phyloP scores from a whole-genome alignment of 2,797 vertebrate species.

The Lycodopsis pacificus region DNA sequence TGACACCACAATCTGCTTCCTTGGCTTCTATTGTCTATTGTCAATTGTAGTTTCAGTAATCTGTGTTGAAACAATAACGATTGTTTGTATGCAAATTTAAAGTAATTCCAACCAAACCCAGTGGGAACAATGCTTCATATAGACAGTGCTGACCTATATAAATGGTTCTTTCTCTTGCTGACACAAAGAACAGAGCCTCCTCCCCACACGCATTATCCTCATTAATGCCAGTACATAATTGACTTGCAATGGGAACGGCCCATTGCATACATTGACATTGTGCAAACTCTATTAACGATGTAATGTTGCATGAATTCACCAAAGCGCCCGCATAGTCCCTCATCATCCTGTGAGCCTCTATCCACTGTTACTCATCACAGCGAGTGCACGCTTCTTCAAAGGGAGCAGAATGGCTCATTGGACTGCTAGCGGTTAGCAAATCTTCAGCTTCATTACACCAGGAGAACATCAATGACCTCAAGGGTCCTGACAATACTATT shows the following conservation, averaged over 20 bases:
- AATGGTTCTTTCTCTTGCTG: conserved; percentile 31
- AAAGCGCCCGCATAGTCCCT: conserved; percentile 20
- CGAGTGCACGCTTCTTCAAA: conserved; percentile 38
- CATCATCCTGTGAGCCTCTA: conserved; percentile 20
- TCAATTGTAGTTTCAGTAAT: conserved; percentile 43
- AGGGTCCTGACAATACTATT: conserved; percentile 16
- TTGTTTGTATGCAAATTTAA: conserved; percentile 76
- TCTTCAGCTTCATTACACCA: conserved; percentile 44
- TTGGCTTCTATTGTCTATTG: conserved; percentile 49
- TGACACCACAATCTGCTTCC: conserved; percentile 18
- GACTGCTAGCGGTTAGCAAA: conserved; percentile 36
- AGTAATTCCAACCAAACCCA: conserved; percentile 56
- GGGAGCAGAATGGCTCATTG: conserved; percentile 45
- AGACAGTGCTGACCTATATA: conserved; percentile 66
- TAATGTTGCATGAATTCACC: conserved; percentile 65
- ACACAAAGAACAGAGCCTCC: conserved; percentile 43
- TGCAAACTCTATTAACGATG: conserved; percentile 64
- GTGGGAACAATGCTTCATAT: conserved; percentile 54
- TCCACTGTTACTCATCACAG: conserved; percentile 11
- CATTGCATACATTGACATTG: conserved; percentile 62
- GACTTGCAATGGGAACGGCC: conserved; percentile 46
- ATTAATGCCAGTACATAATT: conserved; percentile 61
- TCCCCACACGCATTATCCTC: conserved; percentile 41
- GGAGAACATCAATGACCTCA: conserved; percentile 34
- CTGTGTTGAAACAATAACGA: conserved; percentile 50